Evolutionary conservation across 1,140 invertebrate genomes (phyloP).

Genomic region (Rhagoletis zephyria): DNA sequence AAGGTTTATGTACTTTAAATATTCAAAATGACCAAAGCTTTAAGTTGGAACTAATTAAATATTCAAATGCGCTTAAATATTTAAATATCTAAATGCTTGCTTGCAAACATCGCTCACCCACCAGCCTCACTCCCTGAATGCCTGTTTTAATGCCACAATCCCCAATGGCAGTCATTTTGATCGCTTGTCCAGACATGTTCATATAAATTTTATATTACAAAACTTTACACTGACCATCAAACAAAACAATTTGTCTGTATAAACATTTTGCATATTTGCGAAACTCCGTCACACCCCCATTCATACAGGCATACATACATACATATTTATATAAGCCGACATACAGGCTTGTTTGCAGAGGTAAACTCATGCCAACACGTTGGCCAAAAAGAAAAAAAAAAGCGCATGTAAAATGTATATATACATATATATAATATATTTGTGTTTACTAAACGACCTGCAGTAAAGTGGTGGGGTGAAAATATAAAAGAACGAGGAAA

Average conservation of each 20-base stretch:
- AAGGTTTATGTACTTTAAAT: too few species aligned
- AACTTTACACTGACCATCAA: conserved; percentile 52
- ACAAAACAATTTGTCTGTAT: conserved; percentile 40
- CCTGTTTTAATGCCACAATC: not conserved
- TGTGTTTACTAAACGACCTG: not conserved
- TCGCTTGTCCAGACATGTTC: conserved; percentile 52
- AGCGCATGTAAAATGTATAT: too few species aligned
- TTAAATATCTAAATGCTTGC: not conserved
- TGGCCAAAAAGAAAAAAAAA: too few species aligned
- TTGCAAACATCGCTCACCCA: not conserved
- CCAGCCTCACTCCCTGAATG: not conserved
- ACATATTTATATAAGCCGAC: not conserved
- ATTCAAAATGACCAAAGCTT: too few species aligned
- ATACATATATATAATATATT: not conserved
- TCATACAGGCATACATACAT: not conserved
- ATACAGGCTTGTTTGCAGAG: too few species aligned
- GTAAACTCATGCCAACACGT: too few species aligned
- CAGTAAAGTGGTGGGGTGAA: not conserved
- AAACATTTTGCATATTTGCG: conserved; percentile 26
- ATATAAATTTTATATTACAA: conserved; percentile 55
- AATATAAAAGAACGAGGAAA: not conserved
- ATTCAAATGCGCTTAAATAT: too few species aligned
- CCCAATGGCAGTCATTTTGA: conserved; percentile 41
- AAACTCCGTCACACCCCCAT: not conserved
- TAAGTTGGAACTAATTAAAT: too few species aligned